Evolutionary conservation across 2,797 vertebrate genomes (phyloP), one percentile per base, ranked within the genome.

Genomic region (Anguilla megastoma): DNA sequence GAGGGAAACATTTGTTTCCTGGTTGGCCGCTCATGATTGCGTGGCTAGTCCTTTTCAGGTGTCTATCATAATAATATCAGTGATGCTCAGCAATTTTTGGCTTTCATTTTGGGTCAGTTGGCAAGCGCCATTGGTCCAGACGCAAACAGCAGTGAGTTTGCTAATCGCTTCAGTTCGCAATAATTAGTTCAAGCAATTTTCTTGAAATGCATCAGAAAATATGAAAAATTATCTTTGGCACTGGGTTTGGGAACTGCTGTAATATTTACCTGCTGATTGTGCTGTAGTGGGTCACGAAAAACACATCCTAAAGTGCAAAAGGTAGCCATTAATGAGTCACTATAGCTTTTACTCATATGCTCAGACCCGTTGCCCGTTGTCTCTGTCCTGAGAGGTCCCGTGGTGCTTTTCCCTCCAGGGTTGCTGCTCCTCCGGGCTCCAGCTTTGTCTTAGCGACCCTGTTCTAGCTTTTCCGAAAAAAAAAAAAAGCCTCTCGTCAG

Each of bases 1-100:
- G 24, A 48, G 7, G 45, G 79, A 76, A 76, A 76, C 74, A 76
- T 41, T 33, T 76, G 74, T 33, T 76, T 76, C 74, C 74, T 76
- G 74, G 36, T 18, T 36, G 30, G 71, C 18, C 10, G 79, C 45
- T 50, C 24, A 8, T 6, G 21, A n/a, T 82, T 21, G 27, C 24
- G 41, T 50, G 45, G 7, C 79, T 50, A 24, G 21, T 9, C 24
- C 21, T 82, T 48, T 24, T 24, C 18, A 41, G 18, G 36, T 36
- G 5, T 45, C 18, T 82, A 50, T 16, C 24, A 82, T 82, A 82
- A 48, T 9, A 50, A 36, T 80, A 45, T 80, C 76, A 80, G 18
- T 3, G 12, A 45, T 50, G 41, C 12, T n/a, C 41, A 21, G n/a
- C 18, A 50, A n/a, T 48, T 48, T 50, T 41, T 79, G 16, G 12